Evolutionary conservation across 2,113 vertebrate species (phyloP), one percentile per base, ranked within the genome.

Genomic region (Siniperca chuatsi): DNA sequence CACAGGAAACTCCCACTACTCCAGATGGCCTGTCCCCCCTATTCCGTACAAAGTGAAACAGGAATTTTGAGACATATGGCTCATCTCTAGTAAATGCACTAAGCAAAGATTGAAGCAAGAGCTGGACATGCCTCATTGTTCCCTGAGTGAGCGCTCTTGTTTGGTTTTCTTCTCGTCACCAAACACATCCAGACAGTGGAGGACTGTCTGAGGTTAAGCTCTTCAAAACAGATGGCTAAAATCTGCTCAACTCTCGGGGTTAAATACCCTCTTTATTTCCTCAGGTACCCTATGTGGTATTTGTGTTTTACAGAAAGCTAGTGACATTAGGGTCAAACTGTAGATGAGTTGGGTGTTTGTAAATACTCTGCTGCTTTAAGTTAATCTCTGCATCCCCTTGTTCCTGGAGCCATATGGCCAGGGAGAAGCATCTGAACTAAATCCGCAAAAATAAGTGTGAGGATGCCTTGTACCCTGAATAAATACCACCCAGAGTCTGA

Each of bases 141-240:
- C 86, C 2, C 66, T 15, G 50, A 61, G 65, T 84, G 78, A 88
- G 84, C 29, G 23, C 73, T 75, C 72, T 69, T 89, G 79, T 93
- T 93, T 93, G 82, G 35, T 86, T 91, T 89, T 87, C 82, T 60
- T 79, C 83, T 84, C 75, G 84, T 83, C 81, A 75, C 82, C 25
- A 73, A 87, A 88, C 77, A 68, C 78, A 73, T 70, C 18, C 83
- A 93, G 86, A 87, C 72, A 83, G 86, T 87, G 90, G 84, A 90
- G 73, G 83, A 92, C 89, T 92, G 81, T 91, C 84, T 85, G 75
- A 90, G 87, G 85, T 90, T 95, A 94, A 94, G 91, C 90, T 89
- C 88, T 82, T 89, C 74, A 91, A 92, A 90, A 93, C 95, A 96
- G 94, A 95, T 96, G 93, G 94, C 86, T 89, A 55, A 93, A 92